phyloP scores from a whole-genome alignment of 2,797 vertebrate species.

The Myotis daubentonii region DNA sequence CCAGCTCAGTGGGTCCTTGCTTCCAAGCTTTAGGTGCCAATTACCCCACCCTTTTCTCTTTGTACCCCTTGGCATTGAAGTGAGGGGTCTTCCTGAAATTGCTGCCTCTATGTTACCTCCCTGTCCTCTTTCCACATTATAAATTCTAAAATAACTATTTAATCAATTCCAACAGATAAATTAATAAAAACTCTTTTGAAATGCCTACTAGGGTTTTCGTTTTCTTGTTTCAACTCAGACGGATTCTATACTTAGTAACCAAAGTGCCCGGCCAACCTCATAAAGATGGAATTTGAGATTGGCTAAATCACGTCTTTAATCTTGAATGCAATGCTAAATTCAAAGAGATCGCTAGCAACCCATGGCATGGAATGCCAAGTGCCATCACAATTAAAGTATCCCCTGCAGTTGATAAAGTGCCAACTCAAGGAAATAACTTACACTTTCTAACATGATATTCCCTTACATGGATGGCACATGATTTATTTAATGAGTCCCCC shows the following conservation, averaged over 20 bases:
- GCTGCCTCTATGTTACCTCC: neutral
- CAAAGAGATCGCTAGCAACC: neutral
- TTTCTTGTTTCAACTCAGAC: neutral
- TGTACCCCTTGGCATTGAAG: neutral
- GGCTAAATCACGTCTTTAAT: neutral
- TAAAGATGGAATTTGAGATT: neutral
- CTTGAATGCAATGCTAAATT: neutral
- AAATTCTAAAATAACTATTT: neutral
- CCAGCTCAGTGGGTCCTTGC: neutral
- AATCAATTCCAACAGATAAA: neutral
- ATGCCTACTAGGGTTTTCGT: neutral
- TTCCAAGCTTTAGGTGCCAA: neutral
- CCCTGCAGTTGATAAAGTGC: neutral
- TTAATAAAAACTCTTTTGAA: slow-evolving; percentile 18
- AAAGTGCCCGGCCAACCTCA: neutral
- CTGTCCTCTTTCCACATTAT: neutral
- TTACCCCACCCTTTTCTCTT: neutral
- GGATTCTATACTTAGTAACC: neutral
- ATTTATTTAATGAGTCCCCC: neutral
- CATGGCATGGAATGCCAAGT: neutral
- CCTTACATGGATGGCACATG: neutral
- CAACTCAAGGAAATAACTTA: neutral
- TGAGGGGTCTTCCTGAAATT: neutral
- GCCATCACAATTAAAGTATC: neutral
- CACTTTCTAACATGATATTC: neutral